Conservation (phyloP, 2,113 vertebrate genomes). For the Riparia riparia region DNA sequence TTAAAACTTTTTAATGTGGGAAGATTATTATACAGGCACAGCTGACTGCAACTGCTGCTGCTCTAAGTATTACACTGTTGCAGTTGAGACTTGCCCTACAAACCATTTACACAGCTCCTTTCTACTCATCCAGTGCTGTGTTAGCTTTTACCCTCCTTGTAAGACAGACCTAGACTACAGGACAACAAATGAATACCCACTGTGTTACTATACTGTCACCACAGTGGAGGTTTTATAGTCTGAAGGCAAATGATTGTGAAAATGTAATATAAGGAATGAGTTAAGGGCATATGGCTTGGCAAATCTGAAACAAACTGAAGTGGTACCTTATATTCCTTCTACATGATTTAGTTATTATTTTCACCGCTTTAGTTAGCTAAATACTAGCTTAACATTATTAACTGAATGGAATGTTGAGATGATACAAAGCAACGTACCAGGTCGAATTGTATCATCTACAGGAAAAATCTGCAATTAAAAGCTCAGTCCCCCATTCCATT, state of each 20-base stretch:
- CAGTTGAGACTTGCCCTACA: neutral
- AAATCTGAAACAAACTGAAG: neutral
- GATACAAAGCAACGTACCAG: slow-evolving; percentile 11
- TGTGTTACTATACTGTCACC: neutral
- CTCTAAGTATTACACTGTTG: neutral
- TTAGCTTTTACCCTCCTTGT: neutral
- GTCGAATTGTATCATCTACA: slow-evolving; percentile 23
- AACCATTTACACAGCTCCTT: neutral
- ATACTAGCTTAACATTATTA: slow-evolving; percentile 65
- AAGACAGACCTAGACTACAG: neutral
- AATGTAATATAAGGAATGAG: neutral
- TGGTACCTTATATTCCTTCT: neutral
- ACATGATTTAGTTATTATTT: neutral
- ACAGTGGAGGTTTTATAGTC: neutral
- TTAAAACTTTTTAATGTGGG: neutral
- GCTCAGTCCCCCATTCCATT: neutral
- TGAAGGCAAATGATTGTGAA: slow-evolving; percentile 33
- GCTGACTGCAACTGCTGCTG: neutral
- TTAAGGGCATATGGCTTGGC: neutral
- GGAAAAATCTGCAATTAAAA: neutral
- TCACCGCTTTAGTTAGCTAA: slow-evolving; percentile 41
- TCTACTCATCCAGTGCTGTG: neutral
- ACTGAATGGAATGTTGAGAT: slow-evolving; percentile 65
- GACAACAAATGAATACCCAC: neutral
- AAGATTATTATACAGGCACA: neutral